Evolutionary conservation across 2,888 invertebrate species (phyloP).

Genomic region (Aelia acuminata): DNA sequence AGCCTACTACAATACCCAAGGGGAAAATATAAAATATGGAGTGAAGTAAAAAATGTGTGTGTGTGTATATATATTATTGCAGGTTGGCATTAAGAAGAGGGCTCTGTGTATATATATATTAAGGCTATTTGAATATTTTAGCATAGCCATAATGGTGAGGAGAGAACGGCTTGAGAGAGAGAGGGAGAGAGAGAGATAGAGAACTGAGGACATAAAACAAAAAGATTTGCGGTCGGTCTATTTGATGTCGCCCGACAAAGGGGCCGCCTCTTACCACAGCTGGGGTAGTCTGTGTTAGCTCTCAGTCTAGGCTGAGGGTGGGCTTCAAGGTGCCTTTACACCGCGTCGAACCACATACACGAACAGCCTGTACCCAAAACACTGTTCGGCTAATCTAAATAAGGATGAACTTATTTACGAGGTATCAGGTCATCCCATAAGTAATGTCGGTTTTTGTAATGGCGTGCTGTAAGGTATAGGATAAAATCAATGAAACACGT

Average conservation of each 20-base stretch:
- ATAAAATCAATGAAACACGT: too few relatives aligned
- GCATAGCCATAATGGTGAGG: conserved; percentile 18
- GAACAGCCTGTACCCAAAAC: too few relatives aligned
- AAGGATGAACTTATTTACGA: too few relatives aligned
- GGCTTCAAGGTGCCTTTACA: too few relatives aligned
- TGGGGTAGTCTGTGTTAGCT: too few relatives aligned
- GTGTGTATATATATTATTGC: neutral
- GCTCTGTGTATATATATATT: neutral
- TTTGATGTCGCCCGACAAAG: conserved; percentile 48
- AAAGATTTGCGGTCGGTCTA: neutral
- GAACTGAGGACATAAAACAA: conserved; percentile 23
- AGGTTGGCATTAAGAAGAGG: neutral
- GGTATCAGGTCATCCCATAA: too few relatives aligned
- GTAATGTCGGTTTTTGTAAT: too few relatives aligned
- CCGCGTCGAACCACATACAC: too few relatives aligned
- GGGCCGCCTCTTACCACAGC: neutral
- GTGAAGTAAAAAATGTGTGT: neutral
- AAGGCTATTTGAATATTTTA: conserved; percentile 22
- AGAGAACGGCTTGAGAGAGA: too few relatives aligned
- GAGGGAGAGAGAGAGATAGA: too few relatives aligned
- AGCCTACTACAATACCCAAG: neutral
- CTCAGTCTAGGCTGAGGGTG: neutral
- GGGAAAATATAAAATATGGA: neutral
- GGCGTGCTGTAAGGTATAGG: too few relatives aligned
- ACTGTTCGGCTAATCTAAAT: too few relatives aligned